Evolutionary conservation across 2,888 invertebrate species (phyloP), one percentile per base, ranked within the genome.

Genomic region (Ganaspis brasiliensis): DNA sequence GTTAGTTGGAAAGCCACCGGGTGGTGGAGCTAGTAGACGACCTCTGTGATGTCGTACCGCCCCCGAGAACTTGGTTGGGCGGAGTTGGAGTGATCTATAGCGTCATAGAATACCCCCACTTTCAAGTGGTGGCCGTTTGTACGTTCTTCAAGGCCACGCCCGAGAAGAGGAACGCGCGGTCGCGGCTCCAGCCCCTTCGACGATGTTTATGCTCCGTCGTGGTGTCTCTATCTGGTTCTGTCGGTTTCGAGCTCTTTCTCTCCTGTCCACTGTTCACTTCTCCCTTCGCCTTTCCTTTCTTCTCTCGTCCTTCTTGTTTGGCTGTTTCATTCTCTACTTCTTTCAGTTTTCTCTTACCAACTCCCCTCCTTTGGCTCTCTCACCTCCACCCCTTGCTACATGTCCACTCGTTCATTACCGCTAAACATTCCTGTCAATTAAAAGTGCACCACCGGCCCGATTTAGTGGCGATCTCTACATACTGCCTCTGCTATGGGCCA

Each of bases 401-500:
- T 80, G 55, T 67, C 67, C 67, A 40, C 24, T 67, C 87, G 88
- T 89, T 90, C 89, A 88, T 90, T 90, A 89, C 86, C 87, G 89
- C 87, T 89, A 89, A 90, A 90, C 89, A 90, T 89, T 89, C 83
- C 88, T 90, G 91, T 90, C 91, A 90, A 91, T 91, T 91, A 90
- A 89, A 88, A 89, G 88, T 87, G 87, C 87, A 84, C 82, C 85
- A 81, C 79, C 82, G 72, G 81, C 82, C 86, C 88, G 89, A 90
- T 90, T 89, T 90, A 89, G 87, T 84, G 79, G 78, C 84, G 81
- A 83, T 80, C 82, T 72, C 75, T 70, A 63, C 81, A 80, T 78
- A 79, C 74, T 80, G 79, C 75, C 56, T 70, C 81, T 79, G 76
- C 14, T 52, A 26, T 56, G 74, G 19, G 71, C 40, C 80, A 75